These are phyloP conservation scores for Rhizoglyphus robini DNA, from an alignment of 1,140 invertebrate genomes.

Conservation along the genomic window DNA sequence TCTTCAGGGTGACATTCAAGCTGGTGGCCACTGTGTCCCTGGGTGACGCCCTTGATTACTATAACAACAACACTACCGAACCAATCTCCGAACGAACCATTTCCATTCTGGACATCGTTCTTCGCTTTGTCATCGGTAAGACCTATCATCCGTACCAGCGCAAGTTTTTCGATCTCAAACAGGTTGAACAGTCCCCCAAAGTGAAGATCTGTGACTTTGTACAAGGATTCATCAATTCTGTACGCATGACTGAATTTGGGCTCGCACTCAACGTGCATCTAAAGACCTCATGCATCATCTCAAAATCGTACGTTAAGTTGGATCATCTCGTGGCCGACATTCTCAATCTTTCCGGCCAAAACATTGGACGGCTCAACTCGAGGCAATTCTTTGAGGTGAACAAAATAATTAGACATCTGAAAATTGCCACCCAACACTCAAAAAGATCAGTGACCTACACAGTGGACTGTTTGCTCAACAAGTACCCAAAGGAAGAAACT, in stretches of 20 bases:
- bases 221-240: neutral
- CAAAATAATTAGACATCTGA: neutral
- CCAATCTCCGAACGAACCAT: neutral
- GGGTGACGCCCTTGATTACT: neutral
- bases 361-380: neutral
- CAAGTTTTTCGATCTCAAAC: neutral
- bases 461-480: neutral
- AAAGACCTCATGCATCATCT: neutral
- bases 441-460: neutral
- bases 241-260: neutral
- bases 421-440: neutral
- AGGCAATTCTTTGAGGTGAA: neutral
- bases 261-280: neutral
- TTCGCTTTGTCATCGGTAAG: neutral
- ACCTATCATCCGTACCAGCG: neutral
- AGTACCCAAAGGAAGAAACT: neutral
- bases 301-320: neutral
- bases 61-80: neutral
- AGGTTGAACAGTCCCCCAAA: neutral
- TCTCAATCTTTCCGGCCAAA: neutral
- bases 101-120: neutral
- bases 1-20: neutral
- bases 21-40: neutral
- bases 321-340: neutral
- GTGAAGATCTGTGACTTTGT: neutral